phyloP scores from a whole-genome alignment of 2,888 invertebrate genomes.

The Torymus texanus region DNA sequence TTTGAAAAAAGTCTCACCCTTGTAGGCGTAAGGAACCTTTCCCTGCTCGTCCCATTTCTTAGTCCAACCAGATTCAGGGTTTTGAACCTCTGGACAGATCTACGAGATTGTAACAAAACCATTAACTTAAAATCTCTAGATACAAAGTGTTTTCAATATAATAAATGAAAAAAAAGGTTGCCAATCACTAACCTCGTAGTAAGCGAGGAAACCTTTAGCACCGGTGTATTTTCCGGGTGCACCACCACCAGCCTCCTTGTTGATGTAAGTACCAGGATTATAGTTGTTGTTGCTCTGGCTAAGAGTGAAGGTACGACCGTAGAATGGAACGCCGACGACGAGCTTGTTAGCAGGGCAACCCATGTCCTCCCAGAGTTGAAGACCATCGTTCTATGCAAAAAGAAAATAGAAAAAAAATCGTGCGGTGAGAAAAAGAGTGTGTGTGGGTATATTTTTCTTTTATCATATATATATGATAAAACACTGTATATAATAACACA shows the following conservation, averaged over 20 bases:
- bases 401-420: not conserved
- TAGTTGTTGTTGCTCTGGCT: conserved; percentile 89
- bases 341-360: conserved; percentile 92
- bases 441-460: not conserved
- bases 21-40: conserved; percentile 89
- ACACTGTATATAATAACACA: no score
- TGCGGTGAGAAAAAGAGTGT: not conserved
- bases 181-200: conserved; percentile 82
- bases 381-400: conserved; percentile 89
- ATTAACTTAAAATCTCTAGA: no score
- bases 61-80: conserved; percentile 85
- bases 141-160: no score
- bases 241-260: conserved; percentile 93
- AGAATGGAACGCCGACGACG: conserved; percentile 92
- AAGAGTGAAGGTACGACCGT: conserved; percentile 90
- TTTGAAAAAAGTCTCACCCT: conserved; percentile 76
- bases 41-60: conserved; percentile 89
- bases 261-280: conserved; percentile 89
- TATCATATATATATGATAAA: conserved; percentile 18
- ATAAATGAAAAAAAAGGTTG: not conserved
- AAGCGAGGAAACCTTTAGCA: conserved; percentile 90
- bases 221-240: conserved; percentile 90
- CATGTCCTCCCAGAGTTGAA: conserved; percentile 90
- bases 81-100: conserved; percentile 87
- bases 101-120: conserved; percentile 64